A percentile compares a stretch with the other conserved stretches of the same genome.
These are phyloP conservation scores for Pogoniulus pusillus DNA, from an alignment of 2,797 vertebrate genomes.

Conservation along the genomic window DNA sequence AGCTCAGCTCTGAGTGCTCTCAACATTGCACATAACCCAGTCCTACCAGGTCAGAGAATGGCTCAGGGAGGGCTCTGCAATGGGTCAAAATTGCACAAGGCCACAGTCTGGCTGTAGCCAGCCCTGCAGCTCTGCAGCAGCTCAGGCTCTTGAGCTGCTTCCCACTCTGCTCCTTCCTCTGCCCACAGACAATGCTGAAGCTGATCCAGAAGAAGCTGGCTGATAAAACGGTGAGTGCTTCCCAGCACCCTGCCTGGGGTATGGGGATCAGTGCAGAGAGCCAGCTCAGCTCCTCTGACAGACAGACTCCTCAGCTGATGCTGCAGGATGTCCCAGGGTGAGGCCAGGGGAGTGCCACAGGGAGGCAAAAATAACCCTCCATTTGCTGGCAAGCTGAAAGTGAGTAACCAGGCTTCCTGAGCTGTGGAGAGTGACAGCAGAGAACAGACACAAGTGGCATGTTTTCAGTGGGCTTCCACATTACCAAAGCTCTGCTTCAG, in stretches of 20 bases:
- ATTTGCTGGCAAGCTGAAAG: not conserved
- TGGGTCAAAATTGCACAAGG: not conserved
- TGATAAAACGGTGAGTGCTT: conserved; percentile 89
- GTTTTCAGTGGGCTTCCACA: not conserved
- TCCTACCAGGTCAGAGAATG: not conserved
- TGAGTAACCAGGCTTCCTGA: not conserved
- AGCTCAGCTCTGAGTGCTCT: not conserved
- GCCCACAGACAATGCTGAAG: conserved; percentile 93
- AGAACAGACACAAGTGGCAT: not conserved
- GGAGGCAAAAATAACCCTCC: not conserved
- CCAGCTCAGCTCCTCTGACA: not conserved
- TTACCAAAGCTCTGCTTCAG: not conserved
- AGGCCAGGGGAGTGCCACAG: not conserved
- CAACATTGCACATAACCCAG: not conserved
- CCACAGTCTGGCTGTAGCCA: not conserved
- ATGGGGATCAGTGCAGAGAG: not conserved
- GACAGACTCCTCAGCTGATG: not conserved
- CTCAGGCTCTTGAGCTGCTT: not conserved
- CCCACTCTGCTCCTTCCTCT: conserved; percentile 14
- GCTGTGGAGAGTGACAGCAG: not conserved
- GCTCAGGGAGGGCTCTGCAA: not conserved
- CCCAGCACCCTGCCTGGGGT: not conserved
- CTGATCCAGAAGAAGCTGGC: conserved; percentile 95
- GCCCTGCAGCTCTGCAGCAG: not conserved
- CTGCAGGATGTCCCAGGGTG: not conserved